Percentiles rank a stretch among this genome's conserved stretches.
Evolutionary conservation across 1,140 invertebrate species (phyloP).

Genomic region (Psilanteris sp.): DNA sequence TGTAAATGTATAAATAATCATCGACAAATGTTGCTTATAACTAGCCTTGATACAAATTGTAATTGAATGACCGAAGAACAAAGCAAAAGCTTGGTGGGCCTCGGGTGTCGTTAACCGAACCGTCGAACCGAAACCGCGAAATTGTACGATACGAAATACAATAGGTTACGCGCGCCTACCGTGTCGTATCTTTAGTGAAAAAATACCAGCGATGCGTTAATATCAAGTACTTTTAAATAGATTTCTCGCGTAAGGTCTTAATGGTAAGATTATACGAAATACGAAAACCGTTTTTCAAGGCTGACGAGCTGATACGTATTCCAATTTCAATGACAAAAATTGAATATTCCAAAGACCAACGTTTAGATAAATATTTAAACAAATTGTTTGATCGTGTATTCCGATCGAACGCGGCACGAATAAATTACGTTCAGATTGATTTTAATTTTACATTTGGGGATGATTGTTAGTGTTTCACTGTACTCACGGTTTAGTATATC

Average conservation of each 20-base stretch:
- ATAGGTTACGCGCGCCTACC: constrained; percentile 52
- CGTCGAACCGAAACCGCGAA: constrained; percentile 61
- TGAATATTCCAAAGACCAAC: too few relatives aligned
- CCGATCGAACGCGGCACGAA: too few relatives aligned
- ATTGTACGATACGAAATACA: constrained; percentile 61
- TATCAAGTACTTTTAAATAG: constrained; percentile 39
- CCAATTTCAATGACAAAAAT: too few relatives aligned
- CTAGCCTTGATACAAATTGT: constrained; percentile 58
- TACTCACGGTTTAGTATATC: too few relatives aligned
- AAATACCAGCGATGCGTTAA: constrained; percentile 58
- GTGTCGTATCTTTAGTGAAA: constrained; percentile 49
- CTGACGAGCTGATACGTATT: too few relatives aligned
- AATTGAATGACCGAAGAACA: constrained; percentile 61
- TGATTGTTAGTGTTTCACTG: too few relatives aligned
- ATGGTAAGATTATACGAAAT: constrained; percentile 41
- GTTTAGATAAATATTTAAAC: too few relatives aligned
- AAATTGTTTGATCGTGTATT: too few relatives aligned
- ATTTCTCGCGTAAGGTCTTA: constrained; percentile 28
- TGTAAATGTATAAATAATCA: constrained; percentile 54
- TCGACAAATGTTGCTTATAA: constrained; percentile 61
- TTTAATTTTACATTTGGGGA: too few relatives aligned
- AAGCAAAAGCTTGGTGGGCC: constrained; percentile 47
- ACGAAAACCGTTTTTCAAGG: constrained; percentile 15
- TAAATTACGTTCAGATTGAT: too few relatives aligned
- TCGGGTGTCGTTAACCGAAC: constrained; percentile 49